A percentile compares a stretch with the other conserved stretches of the same genome.
Evolutionary conservation across 2,113 vertebrate genomes (phyloP).

Genomic region (Ceyx melanurus): DNA sequence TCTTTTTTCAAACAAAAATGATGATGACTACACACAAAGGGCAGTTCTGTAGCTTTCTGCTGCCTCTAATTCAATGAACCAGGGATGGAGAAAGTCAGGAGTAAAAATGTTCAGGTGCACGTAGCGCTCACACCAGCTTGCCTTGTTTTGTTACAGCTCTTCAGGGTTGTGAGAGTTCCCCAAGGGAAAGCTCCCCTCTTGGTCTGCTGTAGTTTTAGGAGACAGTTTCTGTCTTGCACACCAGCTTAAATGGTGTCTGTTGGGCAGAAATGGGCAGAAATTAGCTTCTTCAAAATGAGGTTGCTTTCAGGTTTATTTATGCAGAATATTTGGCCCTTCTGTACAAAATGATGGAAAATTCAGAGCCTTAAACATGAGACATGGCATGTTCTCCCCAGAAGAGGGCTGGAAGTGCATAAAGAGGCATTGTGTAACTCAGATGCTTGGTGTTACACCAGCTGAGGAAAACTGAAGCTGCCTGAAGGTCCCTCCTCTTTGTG

Average conservation of each 20-base stretch:
- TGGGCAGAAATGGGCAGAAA: neutral
- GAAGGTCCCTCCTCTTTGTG: neutral
- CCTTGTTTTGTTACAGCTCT: neutral
- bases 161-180: neutral
- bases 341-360: accelerated
- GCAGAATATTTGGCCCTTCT: neutral
- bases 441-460: neutral
- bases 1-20: neutral
- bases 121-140: neutral
- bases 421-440: neutral
- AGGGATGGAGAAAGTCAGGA: neutral
- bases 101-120: accelerated
- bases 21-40: accelerated
- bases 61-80: neutral
- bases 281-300: neutral
- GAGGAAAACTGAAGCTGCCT: neutral
- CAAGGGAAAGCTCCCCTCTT: neutral
- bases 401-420: neutral
- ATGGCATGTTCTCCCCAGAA: neutral
- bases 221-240: neutral
- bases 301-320: neutral
- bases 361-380: accelerated
- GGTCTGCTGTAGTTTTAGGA: neutral
- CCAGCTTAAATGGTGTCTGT: neutral
- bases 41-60: neutral